Evolutionary conservation across 1,140 invertebrate species (phyloP).

Genomic region (Globodera rostochiensis): DNA sequence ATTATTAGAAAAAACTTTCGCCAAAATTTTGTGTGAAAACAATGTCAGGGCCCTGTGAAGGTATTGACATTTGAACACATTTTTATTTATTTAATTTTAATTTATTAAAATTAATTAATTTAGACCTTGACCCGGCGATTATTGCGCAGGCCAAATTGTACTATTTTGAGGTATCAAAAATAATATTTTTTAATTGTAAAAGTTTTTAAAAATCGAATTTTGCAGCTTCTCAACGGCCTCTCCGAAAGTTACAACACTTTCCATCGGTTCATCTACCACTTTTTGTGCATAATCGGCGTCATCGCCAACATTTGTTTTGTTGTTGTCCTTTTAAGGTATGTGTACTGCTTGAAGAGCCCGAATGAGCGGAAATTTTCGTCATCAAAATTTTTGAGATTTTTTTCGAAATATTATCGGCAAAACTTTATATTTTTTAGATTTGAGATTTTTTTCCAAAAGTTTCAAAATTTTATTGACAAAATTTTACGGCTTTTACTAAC

Average conservation of each 20-base stretch:
- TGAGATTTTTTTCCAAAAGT: background rate
- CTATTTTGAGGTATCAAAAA: conserved; percentile 10
- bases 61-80: background rate
- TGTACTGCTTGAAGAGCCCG: too few species aligned
- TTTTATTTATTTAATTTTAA: conserved; percentile 11
- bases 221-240: conserved; percentile 32
- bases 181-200: background rate
- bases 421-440: background rate
- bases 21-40: background rate
- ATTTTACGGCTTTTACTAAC: too few species aligned
- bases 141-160: conserved; percentile 22
- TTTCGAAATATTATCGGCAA: background rate
- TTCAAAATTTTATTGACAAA: too few species aligned
- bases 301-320: conserved; percentile 61
- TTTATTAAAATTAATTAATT: background rate
- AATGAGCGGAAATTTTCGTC: background rate
- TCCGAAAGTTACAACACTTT: conserved; percentile 39
- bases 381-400: background rate
- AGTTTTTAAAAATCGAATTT: conserved; percentile 8
- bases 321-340: conserved; percentile 53
- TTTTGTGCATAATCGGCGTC: conserved; percentile 55
- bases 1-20: background rate
- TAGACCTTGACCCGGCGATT: conserved; percentile 18
- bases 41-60: background rate
- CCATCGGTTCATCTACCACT: conserved; percentile 45